Percentiles rank a stretch among this genome's conserved stretches.
Conservation (phyloP, 2,888 invertebrate species). For the Trisateles emortualis region DNA sequence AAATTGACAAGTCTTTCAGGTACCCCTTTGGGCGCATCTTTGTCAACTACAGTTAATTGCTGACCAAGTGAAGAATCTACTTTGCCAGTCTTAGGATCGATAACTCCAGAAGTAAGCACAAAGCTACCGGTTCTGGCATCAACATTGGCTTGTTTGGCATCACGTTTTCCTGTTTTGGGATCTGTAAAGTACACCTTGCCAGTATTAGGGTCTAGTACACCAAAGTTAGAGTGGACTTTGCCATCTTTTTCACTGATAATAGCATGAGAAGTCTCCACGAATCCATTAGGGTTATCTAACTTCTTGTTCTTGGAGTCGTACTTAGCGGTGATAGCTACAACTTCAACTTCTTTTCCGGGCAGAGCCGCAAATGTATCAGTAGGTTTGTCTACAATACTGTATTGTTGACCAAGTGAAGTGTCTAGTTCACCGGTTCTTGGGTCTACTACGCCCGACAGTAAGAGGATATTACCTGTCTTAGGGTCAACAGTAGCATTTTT, state of each 20-base stretch:
- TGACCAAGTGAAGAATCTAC: slow-evolving; percentile 89
- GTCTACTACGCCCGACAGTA: slow-evolving; percentile 85
- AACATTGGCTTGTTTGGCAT: slow-evolving; percentile 87
- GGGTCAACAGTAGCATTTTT: slow-evolving; percentile 79
- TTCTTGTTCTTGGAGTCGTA: slow-evolving; percentile 88
- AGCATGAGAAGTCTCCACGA: slow-evolving; percentile 81
- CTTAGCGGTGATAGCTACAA: slow-evolving; percentile 87
- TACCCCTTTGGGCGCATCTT: slow-evolving; percentile 77
- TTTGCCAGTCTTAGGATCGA: slow-evolving; percentile 88
- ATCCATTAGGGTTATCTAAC: slow-evolving; percentile 86
- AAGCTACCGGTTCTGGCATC: slow-evolving; percentile 87
- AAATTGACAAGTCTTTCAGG: slow-evolving; percentile 82
- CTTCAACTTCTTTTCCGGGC: slow-evolving; percentile 83
- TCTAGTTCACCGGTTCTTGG: slow-evolving; percentile 87
- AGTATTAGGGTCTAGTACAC: slow-evolving; percentile 87
- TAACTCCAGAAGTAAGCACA: slow-evolving; percentile 86
- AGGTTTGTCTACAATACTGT: slow-evolving; percentile 88
- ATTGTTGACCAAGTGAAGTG: slow-evolving; percentile 86
- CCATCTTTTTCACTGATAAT: slow-evolving; percentile 90
- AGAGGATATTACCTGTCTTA: slow-evolving; percentile 84
- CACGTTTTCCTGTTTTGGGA: slow-evolving; percentile 87
- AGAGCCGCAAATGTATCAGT: slow-evolving; percentile 76
- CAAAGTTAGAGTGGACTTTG: slow-evolving; percentile 89
- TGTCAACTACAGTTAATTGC: slow-evolving; percentile 80
- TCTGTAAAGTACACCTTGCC: slow-evolving; percentile 87